phyloP scores from a whole-genome alignment of 2,113 vertebrate genomes.

The Aphyosemion australe region DNA sequence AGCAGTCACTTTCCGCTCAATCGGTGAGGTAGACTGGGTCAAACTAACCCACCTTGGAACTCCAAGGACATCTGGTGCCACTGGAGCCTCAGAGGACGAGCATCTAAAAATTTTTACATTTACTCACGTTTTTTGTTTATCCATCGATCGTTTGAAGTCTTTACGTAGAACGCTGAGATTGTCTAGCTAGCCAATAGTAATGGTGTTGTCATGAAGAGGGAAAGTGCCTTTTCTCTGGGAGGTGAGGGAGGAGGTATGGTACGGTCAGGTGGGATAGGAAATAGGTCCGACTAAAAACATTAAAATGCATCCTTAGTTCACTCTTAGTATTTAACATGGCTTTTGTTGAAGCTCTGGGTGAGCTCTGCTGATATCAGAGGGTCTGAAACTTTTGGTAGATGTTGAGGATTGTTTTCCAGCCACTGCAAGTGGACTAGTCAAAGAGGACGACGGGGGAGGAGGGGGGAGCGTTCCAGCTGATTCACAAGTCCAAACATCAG shows the following conservation, averaged over 20 bases:
- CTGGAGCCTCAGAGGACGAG: constrained; percentile 73
- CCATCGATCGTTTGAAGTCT: constrained; percentile 66
- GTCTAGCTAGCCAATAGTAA: constrained; percentile 81
- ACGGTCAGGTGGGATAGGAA: constrained; percentile 53
- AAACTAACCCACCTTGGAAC: constrained; percentile 77
- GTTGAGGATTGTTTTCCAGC: constrained; percentile 77
- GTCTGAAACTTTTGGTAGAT: constrained; percentile 76
- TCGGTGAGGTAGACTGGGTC: constrained; percentile 87
- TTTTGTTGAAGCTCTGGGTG: constrained; percentile 70
- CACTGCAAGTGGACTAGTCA: constrained; percentile 69
- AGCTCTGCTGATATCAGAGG: constrained; percentile 72
- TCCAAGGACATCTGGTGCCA: constrained; percentile 68
- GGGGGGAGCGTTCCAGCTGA: constrained; percentile 42
- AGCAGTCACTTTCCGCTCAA: constrained; percentile 81
- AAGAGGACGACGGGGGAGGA: constrained; percentile 31
- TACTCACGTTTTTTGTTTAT: constrained; percentile 12
- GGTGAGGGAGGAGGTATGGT: constrained; percentile 48
- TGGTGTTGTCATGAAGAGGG: constrained; percentile 68
- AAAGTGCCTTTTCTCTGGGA: constrained; percentile 67
- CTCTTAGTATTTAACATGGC: constrained; percentile 78
- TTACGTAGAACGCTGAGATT: constrained; percentile 78
- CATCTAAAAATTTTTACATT: constrained; percentile 61
- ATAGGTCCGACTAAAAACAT: constrained; percentile 77
- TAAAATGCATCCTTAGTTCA: constrained; percentile 74
- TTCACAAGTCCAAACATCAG: constrained; percentile 50